A percentile compares a stretch with the other conserved stretches of the same genome.
These are phyloP conservation scores for Sprattus sprattus DNA, from an alignment of 2,113 vertebrate genomes.

Conservation along the genomic window DNA sequence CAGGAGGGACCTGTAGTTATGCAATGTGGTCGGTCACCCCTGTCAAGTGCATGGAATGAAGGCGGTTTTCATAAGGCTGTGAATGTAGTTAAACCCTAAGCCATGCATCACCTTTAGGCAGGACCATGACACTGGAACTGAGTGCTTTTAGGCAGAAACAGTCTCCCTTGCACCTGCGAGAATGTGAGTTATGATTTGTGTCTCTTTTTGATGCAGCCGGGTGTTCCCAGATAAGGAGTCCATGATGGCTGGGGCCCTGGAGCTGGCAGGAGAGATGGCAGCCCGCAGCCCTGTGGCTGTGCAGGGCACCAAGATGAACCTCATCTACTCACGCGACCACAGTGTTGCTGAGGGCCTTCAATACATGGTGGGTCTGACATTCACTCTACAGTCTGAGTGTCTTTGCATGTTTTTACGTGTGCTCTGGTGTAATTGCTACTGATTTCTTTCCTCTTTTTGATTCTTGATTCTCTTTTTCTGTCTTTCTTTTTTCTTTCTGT, in stretches of 20 bases:
- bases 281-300: slow-evolving; percentile 84
- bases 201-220: slow-evolving; percentile 65
- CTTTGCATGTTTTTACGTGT: not conserved
- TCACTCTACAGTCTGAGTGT: too few species aligned
- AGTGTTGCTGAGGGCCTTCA: slow-evolving; percentile 74
- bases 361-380: slow-evolving; percentile 65
- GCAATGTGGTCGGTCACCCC: too few species aligned
- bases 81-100: too few species aligned
- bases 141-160: too few species aligned
- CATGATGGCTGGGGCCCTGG: slow-evolving; percentile 74
- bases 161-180: too few species aligned
- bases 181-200: not conserved
- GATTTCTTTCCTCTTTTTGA: not conserved
- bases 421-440: not conserved
- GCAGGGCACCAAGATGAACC: slow-evolving; percentile 85
- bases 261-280: slow-evolving; percentile 78
- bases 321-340: slow-evolving; percentile 83
- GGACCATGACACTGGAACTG: too few species aligned
- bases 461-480: not conserved
- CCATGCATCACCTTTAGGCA: too few species aligned
- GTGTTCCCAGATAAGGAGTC: slow-evolving; percentile 79
- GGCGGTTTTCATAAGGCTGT: too few species aligned
- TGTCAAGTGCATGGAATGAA: too few species aligned
- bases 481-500: not conserved
- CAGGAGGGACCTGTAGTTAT: too few species aligned